These are phyloP conservation scores for Arctopsyche grandis DNA, from an alignment of 1,140 invertebrate genomes.

Conservation along the genomic window DNA sequence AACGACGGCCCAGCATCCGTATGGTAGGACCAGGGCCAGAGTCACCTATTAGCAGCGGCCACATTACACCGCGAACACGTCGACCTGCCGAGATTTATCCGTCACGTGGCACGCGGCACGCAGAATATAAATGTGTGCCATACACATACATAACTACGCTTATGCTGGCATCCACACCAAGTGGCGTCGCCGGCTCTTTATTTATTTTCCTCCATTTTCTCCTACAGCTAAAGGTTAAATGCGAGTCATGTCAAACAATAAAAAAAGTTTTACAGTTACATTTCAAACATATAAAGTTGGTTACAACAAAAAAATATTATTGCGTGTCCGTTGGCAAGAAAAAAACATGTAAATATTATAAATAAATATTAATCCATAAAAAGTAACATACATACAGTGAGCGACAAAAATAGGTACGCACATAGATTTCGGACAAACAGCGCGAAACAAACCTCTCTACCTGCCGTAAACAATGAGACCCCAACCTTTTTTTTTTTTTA, in stretches of 20 bases:
- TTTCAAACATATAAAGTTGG: neutral
- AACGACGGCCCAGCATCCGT: neutral
- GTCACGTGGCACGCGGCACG: slow-evolving; percentile 33
- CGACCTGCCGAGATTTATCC: slow-evolving; percentile 45
- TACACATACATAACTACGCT: neutral
- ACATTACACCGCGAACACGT: slow-evolving; percentile 24
- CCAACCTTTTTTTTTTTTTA: too few species aligned
- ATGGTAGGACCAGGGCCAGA: neutral
- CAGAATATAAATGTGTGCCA: slow-evolving; percentile 30
- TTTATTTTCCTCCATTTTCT: slow-evolving; percentile 26
- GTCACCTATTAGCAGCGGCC: slow-evolving; percentile 27
- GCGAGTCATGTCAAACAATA: neutral
- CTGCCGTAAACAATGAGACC: too few species aligned
- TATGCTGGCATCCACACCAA: neutral
- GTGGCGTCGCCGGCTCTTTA: neutral
- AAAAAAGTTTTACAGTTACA: neutral
- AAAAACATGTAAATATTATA: too few species aligned
- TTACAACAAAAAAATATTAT: neutral
- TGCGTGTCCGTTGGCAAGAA: neutral
- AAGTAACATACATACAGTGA: too few species aligned
- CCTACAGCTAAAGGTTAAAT: slow-evolving; percentile 3
- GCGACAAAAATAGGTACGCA: neutral
- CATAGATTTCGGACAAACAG: too few species aligned
- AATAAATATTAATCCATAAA: too few species aligned
- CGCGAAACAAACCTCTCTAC: too few species aligned